Evolutionary conservation across 2,797 vertebrate genomes (phyloP), one percentile per base, ranked within the genome.

Genomic region (Rhyacichthys aspro): DNA sequence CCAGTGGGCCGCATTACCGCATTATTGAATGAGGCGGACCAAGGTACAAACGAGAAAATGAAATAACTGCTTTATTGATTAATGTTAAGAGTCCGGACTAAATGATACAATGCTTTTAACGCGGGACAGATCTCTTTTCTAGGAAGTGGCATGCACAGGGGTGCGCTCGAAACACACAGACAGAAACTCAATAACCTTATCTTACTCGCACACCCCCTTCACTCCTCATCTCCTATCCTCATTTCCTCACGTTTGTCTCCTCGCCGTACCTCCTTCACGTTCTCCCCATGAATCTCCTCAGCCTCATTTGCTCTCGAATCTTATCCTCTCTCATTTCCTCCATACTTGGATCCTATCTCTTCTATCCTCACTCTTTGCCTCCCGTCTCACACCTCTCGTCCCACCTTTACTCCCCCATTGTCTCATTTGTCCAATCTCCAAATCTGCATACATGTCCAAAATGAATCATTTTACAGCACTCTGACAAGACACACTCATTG

Each of bases 151-250:
- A 65, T 62, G 78, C 56, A 72, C 9, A 0, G 50, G 62, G 56
- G 48, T 41, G 55, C 36, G 18, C 55, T 39, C 73, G 68, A 71
- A 79, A 74, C 58, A 44, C 47, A 64, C 32, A 61, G 88, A 84
- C 83, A 87, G 84, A 79, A 88, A 88, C 81, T 90, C 87, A 90
- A 89, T 90, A 89, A 86, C 75, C 82, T 84, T 89, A 88, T 88
- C 88, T 82, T 74, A 17, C 37, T 8, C 19, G 37, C 36, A 19
- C 33, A 41, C 34, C 16, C 11, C 17, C 36, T 28, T 28, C 49
- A 6, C 12, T 55, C 39, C 63, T 76, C 74, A 63, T 75, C 85
- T 82, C 73, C 65, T 74, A 84, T 81, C 79, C 84, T 89, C 89
- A 89, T 90, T 85, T 90, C 85, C 86, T 88, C 79, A 74, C 63